Evolutionary conservation across 1,140 invertebrate species (phyloP).

Genomic region (Micrasema minimum): DNA sequence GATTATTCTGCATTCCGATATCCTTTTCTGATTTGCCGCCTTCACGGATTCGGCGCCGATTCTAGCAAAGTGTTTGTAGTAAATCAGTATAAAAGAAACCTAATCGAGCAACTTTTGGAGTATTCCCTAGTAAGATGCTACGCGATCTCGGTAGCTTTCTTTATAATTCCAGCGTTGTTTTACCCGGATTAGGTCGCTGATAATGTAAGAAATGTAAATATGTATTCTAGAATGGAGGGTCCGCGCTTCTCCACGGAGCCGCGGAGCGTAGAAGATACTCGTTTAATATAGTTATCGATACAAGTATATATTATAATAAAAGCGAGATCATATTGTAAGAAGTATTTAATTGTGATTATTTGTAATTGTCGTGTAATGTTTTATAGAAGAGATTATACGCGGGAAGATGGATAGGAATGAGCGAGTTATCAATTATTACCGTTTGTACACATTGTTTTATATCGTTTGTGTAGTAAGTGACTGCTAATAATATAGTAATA

Average conservation of each 20-base stretch:
- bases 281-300: slow-evolving; percentile 24
- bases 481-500: not conserved
- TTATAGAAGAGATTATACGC: slow-evolving; percentile 40
- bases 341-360: slow-evolving; percentile 49
- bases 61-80: slow-evolving; percentile 23
- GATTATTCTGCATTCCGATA: too few species aligned
- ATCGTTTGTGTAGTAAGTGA: not conserved
- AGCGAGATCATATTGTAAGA: slow-evolving; percentile 34
- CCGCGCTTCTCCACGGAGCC: not conserved
- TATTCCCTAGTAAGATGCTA: not conserved
- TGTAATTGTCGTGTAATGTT: slow-evolving; percentile 45
- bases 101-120: slow-evolving; percentile 9
- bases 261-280: slow-evolving; percentile 2
- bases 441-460: not conserved
- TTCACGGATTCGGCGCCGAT: too few species aligned
- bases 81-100: slow-evolving; percentile 19
- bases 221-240: slow-evolving; percentile 26
- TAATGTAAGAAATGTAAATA: slow-evolving; percentile 32
- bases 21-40: too few species aligned
- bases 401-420: slow-evolving; percentile 36
- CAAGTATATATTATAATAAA: slow-evolving; percentile 27
- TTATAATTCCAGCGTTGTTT: slow-evolving; percentile 9
- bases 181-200: slow-evolving; percentile 17
- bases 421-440: slow-evolving; percentile 3
- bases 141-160: slow-evolving; percentile 14